Evolutionary conservation across 1,140 invertebrate genomes (phyloP), one percentile per base, ranked within the genome.

Genomic region (Rhagoletis pomonella): DNA sequence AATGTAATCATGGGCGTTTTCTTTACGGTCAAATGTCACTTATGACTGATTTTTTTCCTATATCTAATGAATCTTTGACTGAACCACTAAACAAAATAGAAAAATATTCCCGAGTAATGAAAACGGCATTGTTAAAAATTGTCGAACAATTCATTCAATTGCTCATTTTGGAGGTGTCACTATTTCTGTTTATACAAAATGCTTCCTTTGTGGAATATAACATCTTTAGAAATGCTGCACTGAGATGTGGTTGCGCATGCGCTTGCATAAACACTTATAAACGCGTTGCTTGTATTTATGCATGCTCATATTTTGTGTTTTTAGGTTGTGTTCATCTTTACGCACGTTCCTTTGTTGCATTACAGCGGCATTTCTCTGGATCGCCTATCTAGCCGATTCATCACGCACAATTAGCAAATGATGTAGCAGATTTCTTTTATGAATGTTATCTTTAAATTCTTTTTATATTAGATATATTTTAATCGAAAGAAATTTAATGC

Each of bases 161-260:
- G 47, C 73, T 0, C 73, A 81, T 81, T 44, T 50, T 5, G 42
- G 69, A 10, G 44, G 69, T 77, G 47, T 58, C 62, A 60, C 69
- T 88, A 60, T 88, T 88, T 81, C 62, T 84, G 60, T 64, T 81
- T 42, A 81, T 89, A 88, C 88, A 86, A 87, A 89, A 89, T 90
- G 89, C 87, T 90, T 90, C 90, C 92, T 92, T 90, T 90, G 89
- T 89, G 89, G 88, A 91, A 92, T 92, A 90, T 89, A 91, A 92
- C 85, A 90, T 55, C n/a, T 17, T 58, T 81, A 19, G n/a, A 55
- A 81, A 55, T 47, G 17, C 19, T 55, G 73, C 73, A 50, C 29
- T n/a, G 73, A 81, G 3, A 19, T 50, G 47, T 9, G 73, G 73
- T 81, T 58, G 73, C 73, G 47, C 73, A 81, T 58, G n/a, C 73